Conservation (phyloP, 2,888 invertebrate species). For the Cerceris ruficornis region DNA sequence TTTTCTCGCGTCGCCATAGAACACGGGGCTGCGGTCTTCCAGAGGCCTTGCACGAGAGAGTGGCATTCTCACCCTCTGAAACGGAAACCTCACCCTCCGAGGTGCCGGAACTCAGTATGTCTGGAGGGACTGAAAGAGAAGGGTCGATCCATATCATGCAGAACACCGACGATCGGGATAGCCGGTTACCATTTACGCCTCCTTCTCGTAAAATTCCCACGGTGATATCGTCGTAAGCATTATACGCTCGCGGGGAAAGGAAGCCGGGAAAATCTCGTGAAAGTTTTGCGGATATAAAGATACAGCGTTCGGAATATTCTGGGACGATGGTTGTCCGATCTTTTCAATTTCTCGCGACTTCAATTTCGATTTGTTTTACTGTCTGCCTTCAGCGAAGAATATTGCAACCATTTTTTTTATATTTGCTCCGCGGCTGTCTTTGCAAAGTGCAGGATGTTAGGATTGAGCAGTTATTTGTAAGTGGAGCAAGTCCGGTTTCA, state of each 20-base stretch:
- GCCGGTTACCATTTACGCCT: not conserved
- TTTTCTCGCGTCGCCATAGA: slow-evolving; percentile 80
- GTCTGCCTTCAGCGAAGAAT: too few relatives aligned
- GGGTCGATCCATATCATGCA: slow-evolving; percentile 4
- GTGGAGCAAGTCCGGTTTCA: too few relatives aligned
- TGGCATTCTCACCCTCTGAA: slow-evolving; percentile 89
- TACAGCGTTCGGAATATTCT: too few relatives aligned
- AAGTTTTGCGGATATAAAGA: too few relatives aligned
- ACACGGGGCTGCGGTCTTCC: slow-evolving; percentile 88
- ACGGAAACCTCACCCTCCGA: slow-evolving; percentile 88
- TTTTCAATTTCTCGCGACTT: too few relatives aligned
- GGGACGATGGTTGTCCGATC: too few relatives aligned
- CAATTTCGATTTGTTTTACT: too few relatives aligned
- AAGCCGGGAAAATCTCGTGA: not conserved
- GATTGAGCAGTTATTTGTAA: too few relatives aligned
- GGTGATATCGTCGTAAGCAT: not conserved
- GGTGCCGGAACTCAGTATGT: slow-evolving; percentile 89
- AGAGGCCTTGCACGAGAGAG: slow-evolving; percentile 88
- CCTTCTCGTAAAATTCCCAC: not conserved
- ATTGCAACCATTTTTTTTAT: too few relatives aligned
- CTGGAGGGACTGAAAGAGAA: slow-evolving; percentile 88
- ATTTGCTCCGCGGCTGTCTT: too few relatives aligned
- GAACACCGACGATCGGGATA: not conserved
- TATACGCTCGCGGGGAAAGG: not conserved
- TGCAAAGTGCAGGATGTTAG: too few relatives aligned